A percentile compares a stretch with the other conserved stretches of the same genome.
Conservation (phyloP, 2,888 invertebrate species). For the Trilocha varians region DNA sequence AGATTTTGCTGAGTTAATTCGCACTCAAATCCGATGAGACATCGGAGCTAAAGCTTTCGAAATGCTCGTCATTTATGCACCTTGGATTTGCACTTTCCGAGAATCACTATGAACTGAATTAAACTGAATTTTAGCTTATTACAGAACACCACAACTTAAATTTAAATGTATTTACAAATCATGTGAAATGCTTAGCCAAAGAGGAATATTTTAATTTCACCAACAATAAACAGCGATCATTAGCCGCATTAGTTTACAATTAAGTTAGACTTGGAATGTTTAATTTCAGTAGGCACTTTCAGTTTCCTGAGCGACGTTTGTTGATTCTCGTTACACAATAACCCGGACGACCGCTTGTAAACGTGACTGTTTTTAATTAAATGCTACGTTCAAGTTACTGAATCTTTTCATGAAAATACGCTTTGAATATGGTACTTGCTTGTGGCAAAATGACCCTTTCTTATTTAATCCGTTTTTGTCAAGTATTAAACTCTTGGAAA, state of each 20-base stretch:
- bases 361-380: constrained; percentile 9
- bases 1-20: constrained; percentile 24
- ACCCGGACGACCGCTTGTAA: constrained; percentile 3
- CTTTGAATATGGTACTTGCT: constrained; percentile 4
- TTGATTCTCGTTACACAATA: constrained; percentile 2
- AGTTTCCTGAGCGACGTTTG: not conserved
- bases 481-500: constrained; percentile 1
- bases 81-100: too few species aligned
- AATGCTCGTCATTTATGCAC: too few species aligned
- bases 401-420: constrained; percentile 6
- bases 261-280: not conserved
- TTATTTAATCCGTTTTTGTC: constrained; percentile 5
- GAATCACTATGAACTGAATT: too few species aligned
- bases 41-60: constrained; percentile 41
- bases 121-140: too few species aligned
- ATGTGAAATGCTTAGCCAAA: too few species aligned
- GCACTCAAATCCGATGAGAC: constrained; percentile 34
- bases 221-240: too few species aligned
- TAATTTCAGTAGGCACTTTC: not conserved
- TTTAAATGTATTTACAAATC: too few species aligned
- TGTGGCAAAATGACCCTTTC: constrained; percentile 4
- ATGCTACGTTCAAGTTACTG: constrained; percentile 3
- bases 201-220: too few species aligned
- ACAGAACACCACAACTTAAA: too few species aligned
- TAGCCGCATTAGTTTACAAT: not conserved